Conservation (phyloP, 2,797 vertebrate genomes). For the Hozukius guyotensis region DNA sequence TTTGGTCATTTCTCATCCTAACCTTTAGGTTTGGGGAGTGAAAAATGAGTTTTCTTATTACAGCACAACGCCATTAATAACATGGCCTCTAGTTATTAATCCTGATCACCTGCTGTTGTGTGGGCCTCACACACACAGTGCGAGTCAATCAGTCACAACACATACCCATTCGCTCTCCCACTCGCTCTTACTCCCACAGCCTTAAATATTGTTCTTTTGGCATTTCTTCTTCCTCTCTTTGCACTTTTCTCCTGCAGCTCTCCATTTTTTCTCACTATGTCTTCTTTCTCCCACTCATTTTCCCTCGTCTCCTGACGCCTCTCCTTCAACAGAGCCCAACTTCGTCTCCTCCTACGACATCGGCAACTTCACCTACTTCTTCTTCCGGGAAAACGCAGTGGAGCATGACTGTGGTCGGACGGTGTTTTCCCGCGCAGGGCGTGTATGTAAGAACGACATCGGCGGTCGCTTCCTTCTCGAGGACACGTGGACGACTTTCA, state of each 20-base stretch:
- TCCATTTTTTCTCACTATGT: slow-evolving; percentile 9
- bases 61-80: slow-evolving; percentile 78
- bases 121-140: slow-evolving; percentile 45
- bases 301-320: not conserved
- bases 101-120: slow-evolving; percentile 74
- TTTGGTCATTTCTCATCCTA: slow-evolving; percentile 77
- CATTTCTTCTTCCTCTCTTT: slow-evolving; percentile 38
- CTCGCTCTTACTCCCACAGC: slow-evolving; percentile 44
- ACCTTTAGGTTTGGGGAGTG: slow-evolving; percentile 76
- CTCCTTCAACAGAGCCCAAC: slow-evolving; percentile 89
- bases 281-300: slow-evolving; percentile 7
- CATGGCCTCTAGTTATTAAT: slow-evolving; percentile 71
- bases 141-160: slow-evolving; percentile 72
- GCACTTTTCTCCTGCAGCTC: slow-evolving; percentile 22
- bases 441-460: slow-evolving; percentile 96
- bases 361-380: slow-evolving; percentile 97
- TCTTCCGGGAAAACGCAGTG: slow-evolving; percentile 96
- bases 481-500: slow-evolving; percentile 99
- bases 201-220: slow-evolving; percentile 52
- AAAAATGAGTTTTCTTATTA: slow-evolving; percentile 81
- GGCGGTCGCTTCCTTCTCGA: slow-evolving; percentile 96
- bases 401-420: slow-evolving; percentile 96
- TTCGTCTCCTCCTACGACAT: slow-evolving; percentile 98
- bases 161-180: slow-evolving; percentile 35
- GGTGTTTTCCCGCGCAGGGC: slow-evolving; percentile 92